Evolutionary conservation across 1,140 invertebrate genomes (phyloP).

Genomic region (Drosophila kohkoa): DNA sequence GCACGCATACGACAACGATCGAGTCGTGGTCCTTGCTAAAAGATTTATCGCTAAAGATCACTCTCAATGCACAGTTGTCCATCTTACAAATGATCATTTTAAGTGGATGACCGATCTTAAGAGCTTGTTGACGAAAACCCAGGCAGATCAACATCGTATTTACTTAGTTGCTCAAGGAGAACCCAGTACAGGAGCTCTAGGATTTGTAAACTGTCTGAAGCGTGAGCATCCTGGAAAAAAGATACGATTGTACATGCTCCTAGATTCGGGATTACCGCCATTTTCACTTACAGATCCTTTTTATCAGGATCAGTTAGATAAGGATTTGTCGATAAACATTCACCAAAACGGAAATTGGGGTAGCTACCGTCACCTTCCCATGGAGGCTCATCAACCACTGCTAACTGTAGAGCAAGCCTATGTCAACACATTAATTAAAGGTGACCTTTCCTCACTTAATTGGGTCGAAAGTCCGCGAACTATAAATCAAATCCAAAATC

Average conservation of each 20-base stretch:
- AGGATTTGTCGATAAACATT: conserved; percentile 94
- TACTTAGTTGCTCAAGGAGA: conserved; percentile 90
- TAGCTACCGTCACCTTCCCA: conserved; percentile 90
- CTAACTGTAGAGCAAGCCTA: conserved; percentile 95
- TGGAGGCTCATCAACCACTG: conserved; percentile 87
- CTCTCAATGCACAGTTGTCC: conserved; percentile 38
- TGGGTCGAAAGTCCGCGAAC: conserved; percentile 95
- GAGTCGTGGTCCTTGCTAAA: conserved; percentile 87
- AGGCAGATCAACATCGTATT: conserved; percentile 87
- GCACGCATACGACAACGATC: conserved; percentile 86
- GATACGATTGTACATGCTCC: conserved; percentile 89
- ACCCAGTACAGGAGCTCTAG: conserved; percentile 91
- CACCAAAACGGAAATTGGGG: conserved; percentile 92
- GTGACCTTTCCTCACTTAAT: conserved; percentile 94
- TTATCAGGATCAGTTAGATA: conserved; percentile 88
- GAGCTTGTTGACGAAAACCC: conserved; percentile 86
- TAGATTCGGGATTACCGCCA: conserved; percentile 86
- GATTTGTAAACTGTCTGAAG: conserved; percentile 94
- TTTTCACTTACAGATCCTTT: conserved; percentile 87
- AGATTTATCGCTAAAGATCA: conserved; percentile 74
- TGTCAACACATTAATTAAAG: conserved; percentile 94
- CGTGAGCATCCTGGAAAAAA: conserved; percentile 90
- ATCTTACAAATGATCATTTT: conserved; percentile 89
- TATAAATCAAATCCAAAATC: neutral
- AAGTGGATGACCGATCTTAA: conserved; percentile 94